Evolutionary conservation across 1,140 invertebrate genomes (phyloP).

Genomic region (Lerema accius): DNA sequence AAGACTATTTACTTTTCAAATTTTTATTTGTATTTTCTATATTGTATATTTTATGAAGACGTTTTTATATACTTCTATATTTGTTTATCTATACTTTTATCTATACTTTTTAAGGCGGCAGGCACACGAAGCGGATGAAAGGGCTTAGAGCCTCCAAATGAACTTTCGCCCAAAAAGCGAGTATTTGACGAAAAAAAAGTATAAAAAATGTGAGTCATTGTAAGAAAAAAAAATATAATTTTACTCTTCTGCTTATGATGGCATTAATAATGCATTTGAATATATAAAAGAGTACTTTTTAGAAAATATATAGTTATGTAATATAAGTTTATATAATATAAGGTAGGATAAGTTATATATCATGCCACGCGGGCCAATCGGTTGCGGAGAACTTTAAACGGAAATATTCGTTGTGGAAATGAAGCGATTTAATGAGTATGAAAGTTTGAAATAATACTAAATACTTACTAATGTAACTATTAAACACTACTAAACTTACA

Average conservation of each 20-base stretch:
- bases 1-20: background rate
- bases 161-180: constrained; percentile 17
- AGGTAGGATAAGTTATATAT: constrained; percentile 51
- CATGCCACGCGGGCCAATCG: constrained; percentile 67
- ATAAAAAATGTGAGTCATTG: constrained; percentile 73
- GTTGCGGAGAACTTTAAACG: constrained; percentile 46
- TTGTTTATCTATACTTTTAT: constrained; percentile 19
- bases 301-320: constrained; percentile 61
- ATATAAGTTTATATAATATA: constrained; percentile 37
- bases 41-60: background rate
- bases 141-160: constrained; percentile 19
- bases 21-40: background rate
- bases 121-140: constrained; percentile 10
- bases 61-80: constrained; percentile 1
- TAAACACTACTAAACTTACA: too few relatives aligned
- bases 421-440: constrained; percentile 2
- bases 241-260: constrained; percentile 66
- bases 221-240: constrained; percentile 53
- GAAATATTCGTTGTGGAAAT: constrained; percentile 18
- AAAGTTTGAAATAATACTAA: too few relatives aligned
- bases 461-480: too few relatives aligned
- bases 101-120: constrained; percentile 15
- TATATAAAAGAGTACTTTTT: constrained; percentile 63
- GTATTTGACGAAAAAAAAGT: constrained; percentile 36
- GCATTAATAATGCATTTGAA: constrained; percentile 59